These are phyloP conservation scores for Gambelia wislizenii DNA, from an alignment of 2,797 vertebrate genomes.

Conservation along the genomic window DNA sequence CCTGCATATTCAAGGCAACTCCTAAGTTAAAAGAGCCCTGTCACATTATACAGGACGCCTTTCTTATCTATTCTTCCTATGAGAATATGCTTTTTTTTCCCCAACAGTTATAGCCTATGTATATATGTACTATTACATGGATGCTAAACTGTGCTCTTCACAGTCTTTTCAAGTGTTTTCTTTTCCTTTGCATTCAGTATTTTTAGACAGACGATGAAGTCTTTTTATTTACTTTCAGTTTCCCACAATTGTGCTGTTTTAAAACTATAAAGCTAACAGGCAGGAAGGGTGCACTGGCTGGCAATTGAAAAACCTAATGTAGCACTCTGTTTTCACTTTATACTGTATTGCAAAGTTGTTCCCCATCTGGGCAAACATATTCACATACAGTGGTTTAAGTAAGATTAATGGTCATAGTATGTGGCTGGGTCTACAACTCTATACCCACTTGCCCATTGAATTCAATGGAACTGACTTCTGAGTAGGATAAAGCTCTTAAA, in stretches of 20 bases:
- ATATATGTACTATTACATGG: too few species aligned
- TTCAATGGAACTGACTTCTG: background rate
- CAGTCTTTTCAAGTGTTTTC: background rate
- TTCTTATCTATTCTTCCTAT: background rate
- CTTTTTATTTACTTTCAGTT: conserved; percentile 10
- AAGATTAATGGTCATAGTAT: background rate
- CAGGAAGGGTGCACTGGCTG: background rate
- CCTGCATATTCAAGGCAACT: background rate
- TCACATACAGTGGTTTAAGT: background rate
- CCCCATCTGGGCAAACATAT: background rate
- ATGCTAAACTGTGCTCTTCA: background rate
- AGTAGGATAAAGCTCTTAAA: background rate
- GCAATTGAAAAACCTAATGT: background rate
- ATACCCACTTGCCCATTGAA: background rate
- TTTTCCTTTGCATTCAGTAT: conserved; percentile 1
- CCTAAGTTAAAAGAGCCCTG: background rate
- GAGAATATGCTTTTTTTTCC: too few species aligned
- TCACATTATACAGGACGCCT: background rate
- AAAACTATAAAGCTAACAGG: conserved; percentile 17
- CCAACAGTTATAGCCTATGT: too few species aligned
- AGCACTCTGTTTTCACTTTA: background rate
- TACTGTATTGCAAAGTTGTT: background rate
- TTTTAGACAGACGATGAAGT: background rate
- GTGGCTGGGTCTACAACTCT: background rate
- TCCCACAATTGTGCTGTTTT: background rate